Conservation (phyloP, 2,797 vertebrate species). For the Hapalemur alaotrensis region DNA sequence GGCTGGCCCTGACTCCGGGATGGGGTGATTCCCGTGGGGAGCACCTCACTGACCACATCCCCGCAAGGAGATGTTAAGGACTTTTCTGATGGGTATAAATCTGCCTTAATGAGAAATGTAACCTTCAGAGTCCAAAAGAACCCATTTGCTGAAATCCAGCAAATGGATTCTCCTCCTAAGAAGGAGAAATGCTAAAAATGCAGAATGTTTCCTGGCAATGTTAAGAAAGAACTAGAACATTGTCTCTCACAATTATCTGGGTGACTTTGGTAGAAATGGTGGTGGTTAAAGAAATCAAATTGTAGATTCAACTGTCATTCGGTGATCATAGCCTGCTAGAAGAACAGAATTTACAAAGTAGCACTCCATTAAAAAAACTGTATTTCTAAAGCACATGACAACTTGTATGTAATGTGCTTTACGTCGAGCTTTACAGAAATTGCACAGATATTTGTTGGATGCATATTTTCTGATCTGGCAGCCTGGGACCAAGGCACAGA, state of each 20-base stretch:
- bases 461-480: background rate
- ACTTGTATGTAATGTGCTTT: background rate
- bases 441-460: rapidly evolving
- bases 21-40: rapidly evolving
- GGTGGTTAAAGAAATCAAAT: background rate
- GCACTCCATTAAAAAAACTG: background rate
- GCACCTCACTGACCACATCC: rapidly evolving
- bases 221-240: background rate
- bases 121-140: background rate
- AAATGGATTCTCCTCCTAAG: background rate
- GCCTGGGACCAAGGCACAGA: background rate
- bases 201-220: background rate
- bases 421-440: background rate
- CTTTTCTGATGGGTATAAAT: background rate
- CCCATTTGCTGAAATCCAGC: too few relatives aligned
- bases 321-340: background rate
- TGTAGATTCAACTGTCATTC: background rate
- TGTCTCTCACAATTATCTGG: background rate
- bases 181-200: background rate
- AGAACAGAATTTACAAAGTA: background rate
- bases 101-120: rapidly evolving
- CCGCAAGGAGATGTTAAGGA: background rate
- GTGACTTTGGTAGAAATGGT: background rate
- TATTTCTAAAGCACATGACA: background rate
- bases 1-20: rapidly evolving